Conservation (phyloP, 2,888 invertebrate species). For the Taenaris catops region DNA sequence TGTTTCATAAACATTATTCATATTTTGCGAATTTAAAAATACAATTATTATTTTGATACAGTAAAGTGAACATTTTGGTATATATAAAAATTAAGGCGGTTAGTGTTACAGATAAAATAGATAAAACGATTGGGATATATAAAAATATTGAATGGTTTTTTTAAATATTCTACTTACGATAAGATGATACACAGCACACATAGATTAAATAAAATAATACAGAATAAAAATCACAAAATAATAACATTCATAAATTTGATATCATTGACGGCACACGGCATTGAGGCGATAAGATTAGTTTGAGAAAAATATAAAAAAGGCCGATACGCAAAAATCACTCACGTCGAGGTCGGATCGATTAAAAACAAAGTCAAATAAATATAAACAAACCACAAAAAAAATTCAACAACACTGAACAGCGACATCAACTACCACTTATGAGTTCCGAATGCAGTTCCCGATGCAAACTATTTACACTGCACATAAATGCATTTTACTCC, state of each 20-base stretch:
- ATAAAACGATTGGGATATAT: background rate
- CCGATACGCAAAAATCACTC: constrained; percentile 36
- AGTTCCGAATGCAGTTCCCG: constrained; percentile 61
- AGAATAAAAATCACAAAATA: constrained; percentile 1
- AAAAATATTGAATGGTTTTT: background rate
- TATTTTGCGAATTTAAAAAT: too few relatives aligned
- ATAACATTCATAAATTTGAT: constrained; percentile 2
- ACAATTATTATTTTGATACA: background rate
- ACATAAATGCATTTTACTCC: constrained; percentile 46
- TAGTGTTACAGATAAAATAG: too few relatives aligned
- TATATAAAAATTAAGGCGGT: too few relatives aligned
- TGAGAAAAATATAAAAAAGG: constrained; percentile 7
- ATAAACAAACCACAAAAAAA: constrained; percentile 41
- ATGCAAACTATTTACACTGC: constrained; percentile 77
- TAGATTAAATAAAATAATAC: constrained; percentile 2
- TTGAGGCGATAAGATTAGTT: constrained; percentile 6
- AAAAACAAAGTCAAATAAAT: constrained; percentile 35
- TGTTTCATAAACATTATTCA: background rate
- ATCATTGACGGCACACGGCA: constrained; percentile 3
- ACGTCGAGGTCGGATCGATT: constrained; percentile 38
- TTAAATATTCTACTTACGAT: constrained; percentile 28
- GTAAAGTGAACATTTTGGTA: background rate
- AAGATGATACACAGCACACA: constrained; percentile 18
- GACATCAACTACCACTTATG: constrained; percentile 66
- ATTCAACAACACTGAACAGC: constrained; percentile 64